phyloP scores from a whole-genome alignment of 30 jellyfish, hydroid and myxozoan species.

The Pelagia noctiluca region DNA sequence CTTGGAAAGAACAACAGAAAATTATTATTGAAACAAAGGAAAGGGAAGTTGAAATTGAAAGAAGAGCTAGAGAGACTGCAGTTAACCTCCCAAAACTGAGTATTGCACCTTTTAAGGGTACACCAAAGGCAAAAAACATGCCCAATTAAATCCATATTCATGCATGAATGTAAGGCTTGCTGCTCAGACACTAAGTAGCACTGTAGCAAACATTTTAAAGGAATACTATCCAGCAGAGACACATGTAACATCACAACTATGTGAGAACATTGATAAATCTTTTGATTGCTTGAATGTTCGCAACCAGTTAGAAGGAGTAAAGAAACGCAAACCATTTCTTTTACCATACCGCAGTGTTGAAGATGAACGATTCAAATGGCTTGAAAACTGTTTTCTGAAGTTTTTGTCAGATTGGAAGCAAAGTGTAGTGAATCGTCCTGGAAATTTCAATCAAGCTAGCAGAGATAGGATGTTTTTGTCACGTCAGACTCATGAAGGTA shows the following conservation, averaged over 20 bases:
- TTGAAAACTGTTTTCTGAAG: conserved; percentile 21
- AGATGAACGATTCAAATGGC: conserved; percentile 65
- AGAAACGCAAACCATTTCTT: conserved; percentile 18
- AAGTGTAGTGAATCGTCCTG: conserved; percentile 26
- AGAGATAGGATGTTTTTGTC: conserved; percentile 49
- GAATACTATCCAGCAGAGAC: conserved; percentile 55
- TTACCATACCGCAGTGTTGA: conserved; percentile 51
- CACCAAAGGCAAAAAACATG: conserved; percentile 23
- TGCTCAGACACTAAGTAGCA: conserved; percentile 45
- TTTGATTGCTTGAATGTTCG: conserved; percentile 54
- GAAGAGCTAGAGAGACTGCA: not conserved
- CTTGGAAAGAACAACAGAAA: conserved; percentile 49
- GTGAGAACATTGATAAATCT: conserved; percentile 47
- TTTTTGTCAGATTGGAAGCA: conserved; percentile 43
- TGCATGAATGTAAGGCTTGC: conserved; percentile 68
- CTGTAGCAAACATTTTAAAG: conserved; percentile 25
- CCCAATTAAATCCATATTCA: conserved; percentile 23
- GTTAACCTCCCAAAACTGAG: conserved; percentile 26
- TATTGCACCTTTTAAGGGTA: conserved; percentile 67
- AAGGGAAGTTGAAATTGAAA: conserved; percentile 50
- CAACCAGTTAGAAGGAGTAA: conserved; percentile 40
- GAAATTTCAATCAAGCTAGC: conserved; percentile 16
- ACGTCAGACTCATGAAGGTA: conserved; percentile 46
- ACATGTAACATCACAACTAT: conserved; percentile 52
- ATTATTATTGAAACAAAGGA: conserved; percentile 45